Conservation (phyloP, 2,113 vertebrate species). For the Solenodon paradoxus region DNA sequence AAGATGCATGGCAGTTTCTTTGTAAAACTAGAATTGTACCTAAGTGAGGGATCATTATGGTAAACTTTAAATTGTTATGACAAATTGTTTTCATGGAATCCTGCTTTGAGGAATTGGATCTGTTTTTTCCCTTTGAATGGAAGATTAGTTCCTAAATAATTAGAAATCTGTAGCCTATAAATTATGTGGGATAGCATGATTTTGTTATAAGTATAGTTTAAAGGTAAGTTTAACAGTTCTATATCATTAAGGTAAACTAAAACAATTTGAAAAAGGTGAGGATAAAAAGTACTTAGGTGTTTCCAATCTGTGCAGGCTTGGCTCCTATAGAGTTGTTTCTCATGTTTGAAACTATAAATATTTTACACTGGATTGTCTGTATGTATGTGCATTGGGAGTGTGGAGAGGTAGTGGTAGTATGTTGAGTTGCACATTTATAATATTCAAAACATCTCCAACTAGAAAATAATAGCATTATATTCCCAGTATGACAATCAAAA, state of each 20-base stretch:
- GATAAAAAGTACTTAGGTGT: background rate
- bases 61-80: background rate
- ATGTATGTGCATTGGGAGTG: background rate
- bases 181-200: background rate
- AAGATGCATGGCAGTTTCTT: background rate
- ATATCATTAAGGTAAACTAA: background rate
- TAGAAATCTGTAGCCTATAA: background rate
- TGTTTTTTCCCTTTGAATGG: background rate
- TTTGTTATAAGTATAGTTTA: background rate
- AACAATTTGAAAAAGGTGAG: background rate
- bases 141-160: background rate
- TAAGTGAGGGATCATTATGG: background rate
- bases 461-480: background rate
- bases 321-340: background rate
- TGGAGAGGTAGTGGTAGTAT: no score
- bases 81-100: background rate
- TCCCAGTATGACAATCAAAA: background rate
- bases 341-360: background rate
- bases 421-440: background rate
- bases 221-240: background rate
- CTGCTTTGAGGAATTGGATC: rapidly evolving
- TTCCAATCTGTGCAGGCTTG: background rate
- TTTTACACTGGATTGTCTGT: background rate
- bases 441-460: background rate
- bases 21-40: background rate